Conservation (phyloP, 2,888 invertebrate genomes). For the Exocentrus adspersus region DNA sequence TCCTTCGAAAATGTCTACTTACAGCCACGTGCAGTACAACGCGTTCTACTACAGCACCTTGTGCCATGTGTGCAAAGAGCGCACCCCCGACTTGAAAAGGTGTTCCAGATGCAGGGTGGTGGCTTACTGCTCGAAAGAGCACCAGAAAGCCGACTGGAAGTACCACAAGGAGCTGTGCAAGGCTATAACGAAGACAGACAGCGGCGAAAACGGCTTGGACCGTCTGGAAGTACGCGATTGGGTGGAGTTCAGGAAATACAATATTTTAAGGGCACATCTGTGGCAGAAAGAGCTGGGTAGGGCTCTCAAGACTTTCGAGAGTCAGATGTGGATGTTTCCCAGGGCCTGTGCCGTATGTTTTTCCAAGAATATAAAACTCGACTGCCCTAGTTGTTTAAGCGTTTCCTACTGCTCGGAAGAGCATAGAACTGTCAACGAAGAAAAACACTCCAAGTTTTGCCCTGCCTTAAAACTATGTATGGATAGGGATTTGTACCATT, state of each 20-base stretch:
- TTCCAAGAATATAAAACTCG: conserved; percentile 33
- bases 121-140: conserved; percentile 82
- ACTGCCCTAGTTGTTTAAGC: conserved; percentile 47
- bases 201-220: not conserved
- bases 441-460: conserved; percentile 43
- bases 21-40: not conserved
- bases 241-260: conserved; percentile 28
- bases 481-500: conserved; percentile 42
- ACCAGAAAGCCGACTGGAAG: conserved; percentile 83
- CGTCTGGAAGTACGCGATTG: conserved; percentile 27
- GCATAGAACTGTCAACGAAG: conserved; percentile 37
- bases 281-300: conserved; percentile 45
- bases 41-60: conserved; percentile 42
- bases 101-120: conserved; percentile 79
- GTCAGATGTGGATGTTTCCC: conserved; percentile 55
- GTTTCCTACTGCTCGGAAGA: conserved; percentile 48
- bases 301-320: conserved; percentile 45
- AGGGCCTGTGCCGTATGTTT: conserved; percentile 52
- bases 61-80: conserved; percentile 50
- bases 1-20: not conserved
- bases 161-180: conserved; percentile 74
- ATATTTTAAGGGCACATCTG: conserved; percentile 21
- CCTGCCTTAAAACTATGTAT: conserved; percentile 42
- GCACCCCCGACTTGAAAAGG: conserved; percentile 53
- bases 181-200: conserved; percentile 36